A percentile compares a stretch with the other conserved stretches of the same genome.
These are phyloP conservation scores for Tinea trinotella DNA, from an alignment of 2,888 invertebrate species.

Conservation along the genomic window DNA sequence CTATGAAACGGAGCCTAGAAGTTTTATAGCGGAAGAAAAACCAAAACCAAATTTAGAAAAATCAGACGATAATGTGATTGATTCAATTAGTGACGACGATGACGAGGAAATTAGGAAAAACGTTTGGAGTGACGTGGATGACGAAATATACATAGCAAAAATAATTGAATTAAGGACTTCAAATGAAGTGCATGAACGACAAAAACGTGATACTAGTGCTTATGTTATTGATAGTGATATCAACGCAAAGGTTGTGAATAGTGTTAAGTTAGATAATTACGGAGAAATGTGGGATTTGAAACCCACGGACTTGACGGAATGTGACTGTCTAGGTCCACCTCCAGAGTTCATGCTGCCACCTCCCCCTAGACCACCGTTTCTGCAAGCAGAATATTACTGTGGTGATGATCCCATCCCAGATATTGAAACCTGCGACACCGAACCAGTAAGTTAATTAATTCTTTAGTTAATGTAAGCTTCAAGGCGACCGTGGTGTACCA, in stretches of 20 bases:
- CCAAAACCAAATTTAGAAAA: not conserved
- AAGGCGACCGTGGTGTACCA: no score
- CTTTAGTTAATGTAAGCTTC: slow-evolving; percentile 3
- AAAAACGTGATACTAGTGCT: slow-evolving; percentile 61
- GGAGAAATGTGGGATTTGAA: slow-evolving; percentile 81
- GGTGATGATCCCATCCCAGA: slow-evolving; percentile 79
- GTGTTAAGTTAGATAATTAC: slow-evolving; percentile 62
- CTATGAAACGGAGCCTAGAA: not conserved
- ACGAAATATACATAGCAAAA: slow-evolving; percentile 66
- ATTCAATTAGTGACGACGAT: not conserved
- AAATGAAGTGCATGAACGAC: slow-evolving; percentile 53
- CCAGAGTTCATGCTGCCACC: slow-evolving; percentile 83
- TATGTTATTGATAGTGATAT: slow-evolving; percentile 59
- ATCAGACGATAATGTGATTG: slow-evolving; percentile 16
- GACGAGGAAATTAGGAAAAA: slow-evolving; percentile 55
- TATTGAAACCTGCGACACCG: slow-evolving; percentile 82
- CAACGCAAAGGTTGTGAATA: slow-evolving; percentile 68
- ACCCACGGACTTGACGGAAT: slow-evolving; percentile 79
- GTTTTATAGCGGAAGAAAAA: slow-evolving; percentile 20
- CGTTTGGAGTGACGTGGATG: slow-evolving; percentile 65
- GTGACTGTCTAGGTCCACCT: slow-evolving; percentile 83
- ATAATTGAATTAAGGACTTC: slow-evolving; percentile 57
- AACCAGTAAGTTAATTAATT: slow-evolving; percentile 79
- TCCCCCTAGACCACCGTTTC: slow-evolving; percentile 80
- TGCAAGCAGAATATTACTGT: slow-evolving; percentile 79